Base-by-base conservation (phyloP, 2,797 vertebrate genomes). In the Pangasius sanitwongsei region DNA sequence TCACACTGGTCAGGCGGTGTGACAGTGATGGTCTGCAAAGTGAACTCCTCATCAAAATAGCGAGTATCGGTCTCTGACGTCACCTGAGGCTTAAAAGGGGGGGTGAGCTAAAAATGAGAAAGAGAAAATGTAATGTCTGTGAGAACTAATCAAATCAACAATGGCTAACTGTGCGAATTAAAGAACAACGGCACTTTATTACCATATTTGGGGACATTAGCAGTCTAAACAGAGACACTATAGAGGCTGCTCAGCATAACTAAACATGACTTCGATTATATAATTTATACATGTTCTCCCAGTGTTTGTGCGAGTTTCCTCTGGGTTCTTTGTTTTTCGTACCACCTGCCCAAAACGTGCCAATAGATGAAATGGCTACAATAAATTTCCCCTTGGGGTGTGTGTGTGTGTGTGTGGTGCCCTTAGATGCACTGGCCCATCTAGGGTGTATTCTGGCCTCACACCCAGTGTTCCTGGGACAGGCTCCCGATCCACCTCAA, bases 41-140 rank as follows among this genome's bases (percentile, higher is more conserved):
- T 99, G 96, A 99, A 99, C 91, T 99, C 98, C 0, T 98, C 98
- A 0, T 99, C 98, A 3, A 99, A 99, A 93, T 99, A 99, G 87
- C 98, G 96, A 0, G 98, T 99, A 93, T 99, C 98, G 0, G 97
- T 97, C 94, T 98, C 98, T 0, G 98, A 98, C 0, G 98, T 98
- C 85, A 99, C 98, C 89, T 99, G 98, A 88, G 98, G 98, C 91
- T 98, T 98, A 95, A 99, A 98, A 0, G 98, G 98, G 0, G 98
- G 98, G 87, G 95, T 91, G 75, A 99, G 97, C 98, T 99, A 90
- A 87, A 88, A 83, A 84, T 1, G 28, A 11, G 53, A 4, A 6
- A 83, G 0, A 77, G 31, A 59, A 6, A 34, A 83, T 63, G 11
- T 13, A 6, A 37, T 0, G 3, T 44, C 37, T 44, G 2, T 83